Evolutionary conservation across 2,113 vertebrate species (phyloP).

Genomic region (Ceyx margarethae): DNA sequence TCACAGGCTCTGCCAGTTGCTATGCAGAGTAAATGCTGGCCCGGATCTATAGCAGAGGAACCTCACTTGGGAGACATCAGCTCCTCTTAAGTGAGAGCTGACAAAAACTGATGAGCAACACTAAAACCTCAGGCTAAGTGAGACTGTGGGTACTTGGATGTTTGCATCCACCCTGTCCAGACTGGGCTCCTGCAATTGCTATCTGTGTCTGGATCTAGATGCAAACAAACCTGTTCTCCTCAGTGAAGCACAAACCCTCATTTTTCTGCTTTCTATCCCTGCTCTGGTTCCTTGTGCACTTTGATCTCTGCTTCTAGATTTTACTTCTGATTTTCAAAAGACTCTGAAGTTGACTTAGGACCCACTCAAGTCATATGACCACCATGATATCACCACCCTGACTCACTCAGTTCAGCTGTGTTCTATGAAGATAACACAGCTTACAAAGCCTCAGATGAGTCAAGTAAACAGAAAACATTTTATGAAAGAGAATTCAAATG

Average conservation of each 20-base stretch:
- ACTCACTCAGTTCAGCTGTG: neutral
- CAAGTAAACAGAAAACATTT: neutral
- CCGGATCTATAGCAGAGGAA: neutral
- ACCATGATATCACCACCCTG: neutral
- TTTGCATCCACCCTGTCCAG: neutral
- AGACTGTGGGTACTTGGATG: neutral
- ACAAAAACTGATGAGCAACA: neutral
- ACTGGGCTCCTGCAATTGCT: neutral
- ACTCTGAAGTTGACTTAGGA: neutral
- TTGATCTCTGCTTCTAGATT: neutral
- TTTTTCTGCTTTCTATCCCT: neutral
- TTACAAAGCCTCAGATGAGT: neutral
- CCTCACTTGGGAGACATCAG: neutral
- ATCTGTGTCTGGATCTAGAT: neutral
- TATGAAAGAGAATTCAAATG: neutral
- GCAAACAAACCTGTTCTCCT: neutral
- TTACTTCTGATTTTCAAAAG: constrained; percentile 1
- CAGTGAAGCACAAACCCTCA: neutral
- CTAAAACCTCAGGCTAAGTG: neutral
- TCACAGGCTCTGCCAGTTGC: neutral
- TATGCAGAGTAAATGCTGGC: neutral
- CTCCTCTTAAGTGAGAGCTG: neutral
- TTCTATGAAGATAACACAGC: neutral
- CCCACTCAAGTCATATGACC: neutral
- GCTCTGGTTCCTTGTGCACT: neutral